Evolutionary conservation across 2,888 invertebrate species (phyloP).

Genomic region (Emesis russula): DNA sequence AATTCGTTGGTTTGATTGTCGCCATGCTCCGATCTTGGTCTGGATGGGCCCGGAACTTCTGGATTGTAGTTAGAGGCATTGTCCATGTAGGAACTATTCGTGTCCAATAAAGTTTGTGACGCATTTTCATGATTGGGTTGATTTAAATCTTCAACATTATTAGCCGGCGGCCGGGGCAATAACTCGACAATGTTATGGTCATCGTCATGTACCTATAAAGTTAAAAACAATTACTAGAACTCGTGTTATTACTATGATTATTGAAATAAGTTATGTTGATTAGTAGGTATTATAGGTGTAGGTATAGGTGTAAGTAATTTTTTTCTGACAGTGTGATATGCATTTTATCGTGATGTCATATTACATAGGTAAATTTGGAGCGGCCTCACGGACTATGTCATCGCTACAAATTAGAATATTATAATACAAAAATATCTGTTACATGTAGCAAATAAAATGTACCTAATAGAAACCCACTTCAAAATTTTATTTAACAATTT

Average conservation of each 20-base stretch:
- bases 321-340: slow-evolving; percentile 15
- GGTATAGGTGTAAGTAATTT: slow-evolving; percentile 15
- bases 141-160: slow-evolving; percentile 15
- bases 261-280: slow-evolving; percentile 15
- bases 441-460: slow-evolving; percentile 15
- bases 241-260: slow-evolving; percentile 15
- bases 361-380: slow-evolving; percentile 15
- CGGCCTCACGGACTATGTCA: slow-evolving; percentile 15
- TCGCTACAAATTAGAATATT: slow-evolving; percentile 15
- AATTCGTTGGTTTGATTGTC: slow-evolving; percentile 15
- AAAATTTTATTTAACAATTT: slow-evolving; percentile 15
- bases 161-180: slow-evolving; percentile 15
- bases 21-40: slow-evolving; percentile 15
- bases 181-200: slow-evolving; percentile 15
- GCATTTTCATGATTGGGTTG: slow-evolving; percentile 15
- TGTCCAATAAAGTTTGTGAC: slow-evolving; percentile 12
- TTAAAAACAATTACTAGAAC: slow-evolving; percentile 15
- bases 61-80: slow-evolving; percentile 15
- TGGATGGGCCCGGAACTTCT: slow-evolving; percentile 15
- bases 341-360: slow-evolving; percentile 15
- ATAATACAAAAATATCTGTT: slow-evolving; percentile 12
- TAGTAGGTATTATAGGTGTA: slow-evolving; percentile 15
- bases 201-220: slow-evolving; percentile 15
- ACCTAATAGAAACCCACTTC: slow-evolving; percentile 15
- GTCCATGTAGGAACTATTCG: slow-evolving; percentile 15